A percentile compares a stretch with the other conserved stretches of the same genome.
These are phyloP conservation scores for Eledona agricola DNA, from an alignment of 2,888 invertebrate species.

Conservation along the genomic window DNA sequence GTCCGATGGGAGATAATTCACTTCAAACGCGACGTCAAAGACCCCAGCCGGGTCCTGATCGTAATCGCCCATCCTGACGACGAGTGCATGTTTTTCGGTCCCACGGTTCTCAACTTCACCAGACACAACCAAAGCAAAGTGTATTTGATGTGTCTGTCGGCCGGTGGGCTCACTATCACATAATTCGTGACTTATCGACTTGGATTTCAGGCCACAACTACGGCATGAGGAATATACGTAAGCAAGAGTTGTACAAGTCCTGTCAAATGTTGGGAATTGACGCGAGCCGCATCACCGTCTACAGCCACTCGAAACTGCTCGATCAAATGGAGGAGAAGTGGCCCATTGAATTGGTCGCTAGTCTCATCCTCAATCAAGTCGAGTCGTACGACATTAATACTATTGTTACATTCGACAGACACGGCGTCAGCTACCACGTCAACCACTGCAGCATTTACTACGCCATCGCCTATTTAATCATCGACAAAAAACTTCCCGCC, in stretches of 20 bases:
- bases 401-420: conserved; percentile 92
- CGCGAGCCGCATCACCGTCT: conserved; percentile 76
- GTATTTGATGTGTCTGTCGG: conserved; percentile 85
- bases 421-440: conserved; percentile 90
- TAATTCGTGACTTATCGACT: conserved; percentile 9
- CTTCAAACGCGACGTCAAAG: conserved; percentile 64
- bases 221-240: conserved; percentile 66
- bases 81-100: conserved; percentile 99
- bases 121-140: conserved; percentile 73
- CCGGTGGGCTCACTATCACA: conserved; percentile 66
- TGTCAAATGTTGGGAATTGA: conserved; percentile 83
- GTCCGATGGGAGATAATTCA: conserved; percentile 62
- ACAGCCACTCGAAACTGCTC: conserved; percentile 75
- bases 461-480: conserved; percentile 80
- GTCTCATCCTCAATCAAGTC: conserved; percentile 72
- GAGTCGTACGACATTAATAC: conserved; percentile 82
- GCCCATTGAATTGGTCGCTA: conserved; percentile 73
- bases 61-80: conserved; percentile 98
- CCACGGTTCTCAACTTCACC: conserved; percentile 77
- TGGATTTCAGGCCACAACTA: conserved; percentile 58
- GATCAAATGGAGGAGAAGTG: conserved; percentile 83
- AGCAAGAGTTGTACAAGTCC: conserved; percentile 83
- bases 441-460: conserved; percentile 91
- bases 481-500: conserved; percentile 77
- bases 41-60: conserved; percentile 74